phyloP scores from a whole-genome alignment of 2,113 vertebrate species.

The Cochlearius cochlearius region DNA sequence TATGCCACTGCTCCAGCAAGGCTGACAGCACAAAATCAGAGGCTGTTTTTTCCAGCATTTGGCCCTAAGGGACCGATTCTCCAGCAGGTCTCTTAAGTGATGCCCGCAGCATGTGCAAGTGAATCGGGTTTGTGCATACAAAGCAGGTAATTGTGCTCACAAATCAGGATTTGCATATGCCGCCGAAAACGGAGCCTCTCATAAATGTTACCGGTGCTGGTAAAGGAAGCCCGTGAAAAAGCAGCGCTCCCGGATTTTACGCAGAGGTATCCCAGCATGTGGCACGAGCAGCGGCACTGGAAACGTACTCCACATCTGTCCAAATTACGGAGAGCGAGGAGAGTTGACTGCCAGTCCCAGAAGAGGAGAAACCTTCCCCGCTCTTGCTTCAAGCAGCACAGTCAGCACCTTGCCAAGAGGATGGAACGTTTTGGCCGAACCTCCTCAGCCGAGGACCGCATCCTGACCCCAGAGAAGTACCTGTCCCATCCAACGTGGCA shows the following conservation, averaged over 20 bases:
- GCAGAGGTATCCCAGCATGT: background rate
- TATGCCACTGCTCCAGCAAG: conserved; percentile 43
- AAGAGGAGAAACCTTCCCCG: background rate
- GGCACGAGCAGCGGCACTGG: accelerated
- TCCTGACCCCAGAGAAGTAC: accelerated
- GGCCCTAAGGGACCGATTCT: conserved; percentile 60
- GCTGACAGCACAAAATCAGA: conserved; percentile 55
- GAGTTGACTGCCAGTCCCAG: background rate
- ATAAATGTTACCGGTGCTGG: background rate
- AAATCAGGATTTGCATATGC: conserved; percentile 51
- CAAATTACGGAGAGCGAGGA: background rate
- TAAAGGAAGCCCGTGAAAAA: background rate
- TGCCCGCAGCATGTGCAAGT: conserved; percentile 49
- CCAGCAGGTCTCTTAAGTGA: conserved; percentile 55
- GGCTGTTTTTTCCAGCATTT: conserved; percentile 42
- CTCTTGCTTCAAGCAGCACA: background rate
- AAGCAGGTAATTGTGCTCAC: conserved; percentile 58
- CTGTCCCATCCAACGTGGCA: accelerated
- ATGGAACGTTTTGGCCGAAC: background rate
- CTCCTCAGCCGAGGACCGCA: background rate
- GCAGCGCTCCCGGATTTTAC: background rate
- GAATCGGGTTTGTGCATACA: conserved; percentile 55
- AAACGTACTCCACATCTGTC: background rate
- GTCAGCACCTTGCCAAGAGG: background rate
- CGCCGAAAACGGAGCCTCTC: background rate